Base-by-base conservation (phyloP, 1,140 invertebrate species). In the Cydia pomonella region DNA sequence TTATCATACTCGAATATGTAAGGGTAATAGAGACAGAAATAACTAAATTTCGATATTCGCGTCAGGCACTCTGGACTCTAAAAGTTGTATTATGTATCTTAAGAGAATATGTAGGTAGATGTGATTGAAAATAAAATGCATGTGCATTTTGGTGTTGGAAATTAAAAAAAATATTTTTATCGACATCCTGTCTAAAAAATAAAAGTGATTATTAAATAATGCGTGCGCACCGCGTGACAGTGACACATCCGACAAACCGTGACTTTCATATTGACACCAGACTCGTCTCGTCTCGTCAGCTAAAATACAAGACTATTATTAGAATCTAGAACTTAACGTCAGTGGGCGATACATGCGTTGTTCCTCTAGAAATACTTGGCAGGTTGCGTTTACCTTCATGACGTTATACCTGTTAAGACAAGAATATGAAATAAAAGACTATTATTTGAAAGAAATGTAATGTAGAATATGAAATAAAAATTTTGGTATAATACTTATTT, bases 221-320 rank as follows among this genome's bases (percentile, higher is more conserved):
- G n/a, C n/a, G 3, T 16, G 12, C 44, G 16, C 9, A 16, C 16
- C n/a, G 53, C 21, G 21, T 59, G 53, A 59, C 53, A n/a, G 50
- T 53, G 50, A 59, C 53, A 59, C 50, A 47, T 10, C 50, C 18
- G 53, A 23, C 53, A 59, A 9, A 12, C 50, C n/a, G 50, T 23
- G 53, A 59, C 53, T 59, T 59, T 59, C 53, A 59, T 59, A 59
- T 59, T 59, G 53, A 59, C 53, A 59, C 53, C 53, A 59, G 53
- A 59, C 53, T 59, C 53, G 53, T 59, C 21, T 59, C 50, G 50
- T 50, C 47, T 44, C 41, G 50, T 53, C 50, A 53, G 50, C 50
- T 53, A n/a, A n/a, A 23, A 59, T 3, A 59, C 21, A 59, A 7
- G 2, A 7, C 53, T 59, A 59, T 59, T 59, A n/a, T 59, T 59